Evolutionary conservation across 2,888 invertebrate genomes (phyloP), one percentile per base, ranked within the genome.

Genomic region (Arge pagana): DNA sequence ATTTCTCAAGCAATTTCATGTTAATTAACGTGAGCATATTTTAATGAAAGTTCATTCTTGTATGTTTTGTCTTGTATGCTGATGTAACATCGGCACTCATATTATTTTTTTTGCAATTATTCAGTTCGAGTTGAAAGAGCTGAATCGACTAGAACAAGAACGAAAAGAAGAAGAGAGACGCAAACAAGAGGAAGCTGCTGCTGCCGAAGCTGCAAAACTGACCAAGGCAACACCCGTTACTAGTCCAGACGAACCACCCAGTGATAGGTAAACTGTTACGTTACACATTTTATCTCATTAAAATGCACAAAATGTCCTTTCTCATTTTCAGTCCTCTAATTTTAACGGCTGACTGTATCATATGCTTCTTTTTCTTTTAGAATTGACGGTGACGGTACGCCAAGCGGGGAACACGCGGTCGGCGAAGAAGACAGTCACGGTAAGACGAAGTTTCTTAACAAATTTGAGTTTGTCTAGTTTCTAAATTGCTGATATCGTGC

Each of bases 111-210:
- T 40, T 59, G 18, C 43, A 15, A 21, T 48, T 52, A 37, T 78
- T 15, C 78, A 97, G 96, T 96, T 93, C 83, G 97, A 97, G 84
- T 85, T 97, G 81, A 93, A 94, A 80, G 96, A 98, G 81, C 85
- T 93, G 81, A 92, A 93, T 80, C 85, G 92, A 68, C 85, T 90
- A 59, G 89, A 92, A 76, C 83, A 85, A 68, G 83, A 83, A 64
- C 81, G 82, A 53, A 85, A 85, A 66, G 84, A 85, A 55, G 82
- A 83, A 58, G 85, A 85, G 62, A 78, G 81, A 59, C 81, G 81
- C 48, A 79, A 82, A 58, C 79, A 80, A 59, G 91, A 93, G 71
- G 87, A 89, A 59, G 90, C 89, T 24, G 90, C 92, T 69, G 88
- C 90, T 64, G 89, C 89, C 0, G 90, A 90, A 74, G 84, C 89